Base-by-base conservation (phyloP, 2,888 invertebrate genomes). In the Cyclophora albipunctata region DNA sequence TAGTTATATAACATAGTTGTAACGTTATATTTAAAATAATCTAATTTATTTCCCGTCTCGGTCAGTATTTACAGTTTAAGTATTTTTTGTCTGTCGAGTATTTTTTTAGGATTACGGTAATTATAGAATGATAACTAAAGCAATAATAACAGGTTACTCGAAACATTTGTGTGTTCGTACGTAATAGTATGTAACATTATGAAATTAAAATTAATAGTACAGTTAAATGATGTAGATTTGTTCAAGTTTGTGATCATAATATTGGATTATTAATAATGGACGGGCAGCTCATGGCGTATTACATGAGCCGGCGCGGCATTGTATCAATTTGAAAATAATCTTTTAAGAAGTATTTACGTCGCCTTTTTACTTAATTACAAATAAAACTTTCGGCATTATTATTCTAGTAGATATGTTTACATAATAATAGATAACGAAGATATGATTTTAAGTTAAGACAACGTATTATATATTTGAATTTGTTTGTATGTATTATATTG, bases 41-140 rank as follows among this genome's bases (percentile, higher is more conserved):
- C 69, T 84, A 84, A 84, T 82, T 88, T 85, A 85, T 88, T 85
- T 84, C 85, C 81, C 84, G 71, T 82, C 83, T 86, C 84, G 88
- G 88, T 88, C 88, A 88, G 88, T 88, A 88, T 88, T 88, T 86
- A 83, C 79, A 75, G 71, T 81, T 71, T 86, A 84, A 86, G 87
- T 86, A 85, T 86, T 85, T 81, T 74, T 75, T 73, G 67, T 73
- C 72, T 71, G 64, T 74, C 69, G 64, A 79, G 76, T 81, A 79
- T 81, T 79, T 73, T 75, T 69, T 73, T 71, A 67, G 34, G 6
- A 67, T 70, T 76, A 73, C 75, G 74, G 57, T 71, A 70, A 69
- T 67, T 63, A 71, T 59, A 70, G 64, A 37, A 37, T 37, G 5
- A 37, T 37, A 37, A 37, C 37, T 63, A 73, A 76, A 85, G 84